Conservation (phyloP, 2,888 invertebrate species). For the Tanytarsus gracilentus region DNA sequence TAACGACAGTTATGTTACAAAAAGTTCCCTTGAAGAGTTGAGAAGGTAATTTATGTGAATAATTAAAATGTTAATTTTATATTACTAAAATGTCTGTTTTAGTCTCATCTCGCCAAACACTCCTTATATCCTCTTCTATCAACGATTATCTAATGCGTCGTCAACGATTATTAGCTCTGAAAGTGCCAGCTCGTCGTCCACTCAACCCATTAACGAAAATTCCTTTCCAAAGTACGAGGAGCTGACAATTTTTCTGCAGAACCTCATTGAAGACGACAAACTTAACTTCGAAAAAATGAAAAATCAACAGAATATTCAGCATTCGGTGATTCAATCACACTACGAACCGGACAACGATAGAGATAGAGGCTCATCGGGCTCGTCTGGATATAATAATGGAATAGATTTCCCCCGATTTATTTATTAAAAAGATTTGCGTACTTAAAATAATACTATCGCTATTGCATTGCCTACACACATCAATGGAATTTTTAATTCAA, state of each 20-base stretch:
- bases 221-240: slow-evolving; percentile 35
- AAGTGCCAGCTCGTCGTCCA: neutral
- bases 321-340: too few species aligned
- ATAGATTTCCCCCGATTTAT: too few species aligned
- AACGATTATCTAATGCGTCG: slow-evolving; percentile 8
- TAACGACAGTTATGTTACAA: slow-evolving; percentile 66
- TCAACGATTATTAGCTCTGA: neutral
- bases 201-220: neutral
- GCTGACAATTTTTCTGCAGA: slow-evolving; percentile 40
- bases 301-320: neutral
- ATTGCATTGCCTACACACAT: too few species aligned
- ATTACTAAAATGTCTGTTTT: neutral
- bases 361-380: too few species aligned
- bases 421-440: too few species aligned
- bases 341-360: too few species aligned
- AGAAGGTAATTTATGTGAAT: slow-evolving; percentile 38
- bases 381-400: too few species aligned
- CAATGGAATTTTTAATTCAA: too few species aligned
- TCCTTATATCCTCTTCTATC: slow-evolving; percentile 75
- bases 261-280: slow-evolving; percentile 41
- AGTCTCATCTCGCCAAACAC: slow-evolving; percentile 60
- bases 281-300: slow-evolving; percentile 33
- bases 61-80: neutral
- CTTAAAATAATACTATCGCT: too few species aligned
- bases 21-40: slow-evolving; percentile 51